Conservation (phyloP, 2,797 vertebrate genomes). For the Heliangelus exortis region DNA sequence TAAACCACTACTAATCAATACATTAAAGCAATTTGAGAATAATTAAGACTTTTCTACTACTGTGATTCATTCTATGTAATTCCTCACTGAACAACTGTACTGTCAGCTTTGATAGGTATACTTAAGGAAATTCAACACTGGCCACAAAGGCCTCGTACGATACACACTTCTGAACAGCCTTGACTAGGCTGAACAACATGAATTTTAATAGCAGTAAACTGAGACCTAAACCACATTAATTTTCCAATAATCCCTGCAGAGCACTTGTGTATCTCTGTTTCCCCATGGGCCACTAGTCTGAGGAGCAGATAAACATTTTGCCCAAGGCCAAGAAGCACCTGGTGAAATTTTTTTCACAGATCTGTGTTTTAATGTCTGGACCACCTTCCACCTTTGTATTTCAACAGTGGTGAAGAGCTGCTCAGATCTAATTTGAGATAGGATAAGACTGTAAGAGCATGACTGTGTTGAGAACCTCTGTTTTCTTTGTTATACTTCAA, state of each 20-base stretch:
- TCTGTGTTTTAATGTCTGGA: background rate
- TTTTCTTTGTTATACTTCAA: background rate
- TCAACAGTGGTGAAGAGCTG: background rate
- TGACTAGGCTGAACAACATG: background rate
- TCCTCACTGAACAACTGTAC: background rate
- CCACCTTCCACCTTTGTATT: background rate
- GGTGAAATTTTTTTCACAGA: conserved; percentile 10
- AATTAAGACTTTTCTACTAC: background rate
- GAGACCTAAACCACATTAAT: conserved; percentile 10
- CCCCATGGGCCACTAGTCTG: background rate
- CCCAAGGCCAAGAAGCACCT: conserved; percentile 9
- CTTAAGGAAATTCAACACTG: background rate
- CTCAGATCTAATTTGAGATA: conserved; percentile 61
- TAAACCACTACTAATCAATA: background rate
- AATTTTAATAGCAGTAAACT: conserved; percentile 16
- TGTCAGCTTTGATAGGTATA: background rate
- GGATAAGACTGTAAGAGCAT: conserved; percentile 10
- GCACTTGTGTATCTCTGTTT: background rate
- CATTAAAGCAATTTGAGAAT: background rate
- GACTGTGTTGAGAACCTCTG: background rate
- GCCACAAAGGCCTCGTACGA: background rate
- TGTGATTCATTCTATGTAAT: background rate
- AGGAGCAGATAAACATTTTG: conserved; percentile 46
- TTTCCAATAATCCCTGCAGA: conserved; percentile 35
- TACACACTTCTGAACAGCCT: background rate